Evolutionary conservation across 2,113 vertebrate genomes (phyloP).

Genomic region (Neodon shergylaensis): DNA sequence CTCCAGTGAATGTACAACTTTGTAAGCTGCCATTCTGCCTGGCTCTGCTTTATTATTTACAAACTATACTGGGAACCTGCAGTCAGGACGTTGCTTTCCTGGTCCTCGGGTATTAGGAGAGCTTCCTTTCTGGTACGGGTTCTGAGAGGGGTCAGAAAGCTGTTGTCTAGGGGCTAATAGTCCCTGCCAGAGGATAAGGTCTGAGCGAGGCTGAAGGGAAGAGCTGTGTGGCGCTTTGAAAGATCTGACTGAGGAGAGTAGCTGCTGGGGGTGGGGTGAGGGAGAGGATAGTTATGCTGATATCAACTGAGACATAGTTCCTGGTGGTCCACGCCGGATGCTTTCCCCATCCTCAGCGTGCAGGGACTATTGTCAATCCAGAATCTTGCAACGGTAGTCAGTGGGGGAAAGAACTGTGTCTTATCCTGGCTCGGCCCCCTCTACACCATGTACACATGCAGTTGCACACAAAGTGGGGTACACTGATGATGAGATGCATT

Average conservation of each 20-base stretch:
- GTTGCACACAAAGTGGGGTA: too few species aligned
- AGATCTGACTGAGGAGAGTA: neutral
- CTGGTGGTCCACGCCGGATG: neutral
- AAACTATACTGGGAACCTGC: neutral
- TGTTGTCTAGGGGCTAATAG: too few species aligned
- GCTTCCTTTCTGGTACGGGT: neutral
- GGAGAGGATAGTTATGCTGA: neutral
- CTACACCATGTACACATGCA: neutral
- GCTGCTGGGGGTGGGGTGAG: neutral
- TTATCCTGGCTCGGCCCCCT: rapidly evolving
- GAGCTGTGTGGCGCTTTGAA: neutral
- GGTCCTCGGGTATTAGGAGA: neutral
- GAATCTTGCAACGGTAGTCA: neutral
- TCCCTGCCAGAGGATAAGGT: neutral
- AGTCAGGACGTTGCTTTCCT: neutral
- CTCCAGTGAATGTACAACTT: neutral
- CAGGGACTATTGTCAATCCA: neutral
- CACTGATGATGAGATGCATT: too few species aligned
- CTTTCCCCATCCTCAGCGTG: neutral
- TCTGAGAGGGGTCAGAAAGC: neutral
- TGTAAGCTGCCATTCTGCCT: neutral
- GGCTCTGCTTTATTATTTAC: neutral
- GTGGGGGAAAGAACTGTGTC: neutral
- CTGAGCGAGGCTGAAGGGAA: neutral
- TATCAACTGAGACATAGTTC: neutral